These are phyloP conservation scores for Mesocricetus auratus DNA, from an alignment of 2,113 vertebrate species.

Conservation along the genomic window DNA sequence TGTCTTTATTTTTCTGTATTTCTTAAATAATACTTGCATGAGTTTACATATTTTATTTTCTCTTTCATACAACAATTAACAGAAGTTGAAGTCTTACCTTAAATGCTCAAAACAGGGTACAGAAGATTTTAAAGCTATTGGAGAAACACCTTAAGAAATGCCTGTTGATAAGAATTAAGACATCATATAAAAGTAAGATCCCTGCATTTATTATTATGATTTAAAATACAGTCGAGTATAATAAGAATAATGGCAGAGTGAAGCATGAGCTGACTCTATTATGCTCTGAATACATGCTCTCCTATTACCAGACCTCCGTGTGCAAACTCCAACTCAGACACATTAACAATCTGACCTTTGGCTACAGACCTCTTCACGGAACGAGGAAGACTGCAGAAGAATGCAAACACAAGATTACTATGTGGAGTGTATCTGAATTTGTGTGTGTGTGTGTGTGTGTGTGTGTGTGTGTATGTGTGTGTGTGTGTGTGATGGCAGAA, in stretches of 20 bases:
- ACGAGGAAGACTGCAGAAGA: accelerated
- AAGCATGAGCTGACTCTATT: neutral
- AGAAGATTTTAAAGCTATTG: neutral
- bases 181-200: constrained; percentile 3
- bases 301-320: neutral
- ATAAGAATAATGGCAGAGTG: neutral
- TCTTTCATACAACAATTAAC: neutral
- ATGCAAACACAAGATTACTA: neutral
- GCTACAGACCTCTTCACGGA: neutral
- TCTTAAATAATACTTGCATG: neutral
- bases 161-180: neutral
- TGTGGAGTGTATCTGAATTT: neutral
- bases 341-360: neutral
- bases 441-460: no score
- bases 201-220: neutral
- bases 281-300: neutral
- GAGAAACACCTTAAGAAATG: neutral
- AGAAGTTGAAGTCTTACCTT: neutral
- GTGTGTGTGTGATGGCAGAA: neutral
- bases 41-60: neutral
- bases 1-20: neutral
- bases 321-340: neutral
- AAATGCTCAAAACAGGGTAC: neutral
- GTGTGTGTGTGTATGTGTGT: neutral
- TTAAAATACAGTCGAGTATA: neutral